phyloP scores from a whole-genome alignment of 30 jellyfish, hydroid and myxozoan species.

The Clytia hemisphaerica region DNA sequence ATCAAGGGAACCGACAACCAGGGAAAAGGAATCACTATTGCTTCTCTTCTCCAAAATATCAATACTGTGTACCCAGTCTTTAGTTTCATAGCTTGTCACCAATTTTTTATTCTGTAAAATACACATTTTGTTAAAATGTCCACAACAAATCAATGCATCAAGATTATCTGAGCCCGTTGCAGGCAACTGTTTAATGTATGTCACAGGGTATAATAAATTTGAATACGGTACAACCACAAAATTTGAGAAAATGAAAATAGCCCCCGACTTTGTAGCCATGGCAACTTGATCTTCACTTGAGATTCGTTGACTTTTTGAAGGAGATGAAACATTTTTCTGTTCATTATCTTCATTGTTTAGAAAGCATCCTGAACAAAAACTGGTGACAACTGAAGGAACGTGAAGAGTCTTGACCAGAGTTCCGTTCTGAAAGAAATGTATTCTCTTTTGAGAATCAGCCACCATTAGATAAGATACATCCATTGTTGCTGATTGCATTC shows the following conservation, averaged over 20 bases:
- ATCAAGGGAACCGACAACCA: too few species aligned
- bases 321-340: conserved; percentile 26
- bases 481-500: conserved; percentile 34
- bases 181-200: conserved; percentile 36
- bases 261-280: conserved; percentile 65
- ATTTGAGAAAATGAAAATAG: conserved; percentile 43
- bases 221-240: conserved; percentile 44
- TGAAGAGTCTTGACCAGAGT: conserved; percentile 41
- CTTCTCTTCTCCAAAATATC: conserved; percentile 43
- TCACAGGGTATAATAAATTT: conserved; percentile 41
- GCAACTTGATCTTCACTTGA: conserved; percentile 68
- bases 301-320: conserved; percentile 39
- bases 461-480: conserved; percentile 44
- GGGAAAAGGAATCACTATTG: too few species aligned
- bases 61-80: conserved; percentile 72
- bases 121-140: conserved; percentile 63
- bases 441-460: conserved; percentile 51
- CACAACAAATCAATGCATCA: conserved; percentile 63
- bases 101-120: conserved; percentile 42
- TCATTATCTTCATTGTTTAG: conserved; percentile 36
- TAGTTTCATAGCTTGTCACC: conserved; percentile 29
- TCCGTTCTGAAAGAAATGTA: conserved; percentile 69
- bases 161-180: conserved; percentile 51
- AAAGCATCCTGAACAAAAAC: conserved; percentile 79
- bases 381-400: conserved; percentile 56